Base-by-base conservation (phyloP, 2,888 invertebrate species). In the Pardosa pseudoannulata region DNA sequence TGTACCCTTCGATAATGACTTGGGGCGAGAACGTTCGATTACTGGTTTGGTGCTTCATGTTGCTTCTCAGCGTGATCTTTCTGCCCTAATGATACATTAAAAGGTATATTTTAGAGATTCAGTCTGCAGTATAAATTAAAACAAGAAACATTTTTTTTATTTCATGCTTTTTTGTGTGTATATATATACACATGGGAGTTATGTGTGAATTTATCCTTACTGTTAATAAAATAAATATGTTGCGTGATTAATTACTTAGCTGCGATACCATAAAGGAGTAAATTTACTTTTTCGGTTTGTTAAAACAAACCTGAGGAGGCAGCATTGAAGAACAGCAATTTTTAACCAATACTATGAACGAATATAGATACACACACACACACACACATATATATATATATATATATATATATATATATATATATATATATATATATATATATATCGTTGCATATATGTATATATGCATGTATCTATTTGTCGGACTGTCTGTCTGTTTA, bases 11-110 rank as follows among this genome's bases (percentile, higher is more conserved):
- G 67, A 32, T 68, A 73, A 72, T 65, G 27, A 19, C 31, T 28
- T 29, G 7, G 62, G 41, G 36, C 32, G 32, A 65, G 31, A 79
- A 70, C 11, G 29, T 75, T 82, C 74, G 81, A 64, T 82, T 82
- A 27, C 31, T 46, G 31, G 31, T 36, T 46, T 41, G 13, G 23
- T 23, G 27, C 72, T 67, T 65, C 65, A 67, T 39, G 73, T 28
- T n/a, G 19, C 23, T 3, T 11, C 3, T 56, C 56, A 56, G 19
- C 56, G 56, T 56, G 56, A 56, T 56, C 56, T 56, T 56, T 56
- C 16, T 56, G 5, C 19, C 23, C 56, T 56, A 56, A 56, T 56
- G 23, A 56, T 56, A 56, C 11, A 23, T 56, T 56, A 16, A 56
- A 23, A 2, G 19, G n/a, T 23, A 2, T 56, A 23, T 23, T 56